Percentiles rank a stretch among this genome's conserved stretches.
phyloP scores from a whole-genome alignment of 2,888 invertebrate genomes.

The Tetanocera ferruginea region DNA sequence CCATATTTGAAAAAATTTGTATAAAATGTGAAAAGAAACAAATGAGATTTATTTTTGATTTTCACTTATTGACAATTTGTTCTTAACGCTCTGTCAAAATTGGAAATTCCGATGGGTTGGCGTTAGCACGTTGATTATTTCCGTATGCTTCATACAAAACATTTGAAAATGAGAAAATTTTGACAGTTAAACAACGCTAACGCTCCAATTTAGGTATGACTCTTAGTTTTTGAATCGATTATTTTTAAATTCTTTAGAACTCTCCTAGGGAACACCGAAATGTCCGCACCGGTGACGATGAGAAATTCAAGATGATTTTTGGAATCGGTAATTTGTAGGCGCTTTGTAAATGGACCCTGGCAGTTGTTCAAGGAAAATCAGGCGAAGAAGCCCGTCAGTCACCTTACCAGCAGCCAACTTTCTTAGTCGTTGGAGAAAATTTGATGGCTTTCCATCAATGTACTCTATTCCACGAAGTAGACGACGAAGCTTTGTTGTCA shows the following conservation, averaged over 20 bases:
- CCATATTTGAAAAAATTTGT: too few relatives aligned
- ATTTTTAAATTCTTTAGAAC: conserved; percentile 10
- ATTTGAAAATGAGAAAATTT: too few relatives aligned
- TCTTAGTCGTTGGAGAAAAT: background rate
- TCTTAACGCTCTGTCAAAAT: too few relatives aligned
- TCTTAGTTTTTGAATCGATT: conserved; percentile 5
- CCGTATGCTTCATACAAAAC: too few relatives aligned
- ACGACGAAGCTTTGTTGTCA: background rate
- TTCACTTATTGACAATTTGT: too few relatives aligned
- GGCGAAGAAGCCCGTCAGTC: background rate
- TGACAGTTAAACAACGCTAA: too few relatives aligned
- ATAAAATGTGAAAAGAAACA: too few relatives aligned
- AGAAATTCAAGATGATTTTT: conserved; percentile 37
- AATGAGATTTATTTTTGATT: too few relatives aligned
- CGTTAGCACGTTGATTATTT: too few relatives aligned
- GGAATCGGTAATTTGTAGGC: conserved; percentile 36
- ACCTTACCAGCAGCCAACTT: background rate
- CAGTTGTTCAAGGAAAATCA: conserved; percentile 13
- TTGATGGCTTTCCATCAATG: conserved; percentile 8
- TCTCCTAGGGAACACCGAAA: conserved; percentile 43
- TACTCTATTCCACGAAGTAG: background rate
- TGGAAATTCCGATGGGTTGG: too few relatives aligned
- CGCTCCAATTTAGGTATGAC: too few relatives aligned
- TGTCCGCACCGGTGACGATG: conserved; percentile 46
- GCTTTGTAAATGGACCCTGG: conserved; percentile 16